Evolutionary conservation across 2,797 vertebrate species (phyloP), one percentile per base, ranked within the genome.

Genomic region (Alauda arvensis): DNA sequence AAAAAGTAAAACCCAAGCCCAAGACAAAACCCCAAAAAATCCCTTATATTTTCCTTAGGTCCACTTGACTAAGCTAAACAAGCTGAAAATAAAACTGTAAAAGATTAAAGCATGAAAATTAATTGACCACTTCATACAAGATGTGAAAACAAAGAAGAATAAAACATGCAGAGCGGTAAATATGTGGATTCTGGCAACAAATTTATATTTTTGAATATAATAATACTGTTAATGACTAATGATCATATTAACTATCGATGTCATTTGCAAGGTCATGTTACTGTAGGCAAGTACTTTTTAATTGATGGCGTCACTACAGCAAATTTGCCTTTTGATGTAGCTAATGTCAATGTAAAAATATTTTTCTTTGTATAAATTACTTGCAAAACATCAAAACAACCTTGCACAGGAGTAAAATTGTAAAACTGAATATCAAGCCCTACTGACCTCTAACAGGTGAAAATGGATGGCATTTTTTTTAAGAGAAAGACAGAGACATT

Each of bases 201-300:
- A 96, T 96, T 97, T 96, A 93, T 96, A 96, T 96, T 96, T 96
- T 87, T 88, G 91, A 96, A 96, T 96, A 95, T 95, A 96, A 93
- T 77, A 94, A 90, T 94, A 91, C 92, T 87, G 95, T 93, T 96
- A 96, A 96, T 94, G 96, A 95, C 94, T 93, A 96, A 96, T 49
- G 91, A 96, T 96, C 95, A 95, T 94, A 96, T 96, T 95, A 92
- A 95, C 94, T 94, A 96, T 94, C 59, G 93, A 95, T 94, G 94
- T 83, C 81, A 81, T 62, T 83, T 84, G 77, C 95, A 95, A 97
- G 97, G 96, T 96, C 96, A 75, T 4, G 92, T 89, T 78, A 88
- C 94, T 94, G 93, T 89, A 82, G 93, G 95, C 94, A 95, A 96
- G 88, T 92, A 93, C 75, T 92, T 93, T 94, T 94, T 93, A 96